phyloP scores from a whole-genome alignment of 2,888 invertebrate species.

The Himalopsyche tibetana region DNA sequence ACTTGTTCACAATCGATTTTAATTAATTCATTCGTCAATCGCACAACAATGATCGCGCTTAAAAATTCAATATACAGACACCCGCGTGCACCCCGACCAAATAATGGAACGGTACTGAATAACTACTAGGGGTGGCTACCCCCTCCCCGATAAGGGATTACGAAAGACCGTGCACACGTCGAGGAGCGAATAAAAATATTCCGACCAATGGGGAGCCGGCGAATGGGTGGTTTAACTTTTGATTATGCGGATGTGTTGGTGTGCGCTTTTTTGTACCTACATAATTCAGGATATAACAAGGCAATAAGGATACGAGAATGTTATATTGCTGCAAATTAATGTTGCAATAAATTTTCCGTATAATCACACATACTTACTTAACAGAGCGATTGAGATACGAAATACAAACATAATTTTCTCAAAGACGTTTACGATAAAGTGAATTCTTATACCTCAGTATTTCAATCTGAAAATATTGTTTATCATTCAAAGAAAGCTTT shows the following conservation, averaged over 20 bases:
- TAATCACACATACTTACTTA: no score
- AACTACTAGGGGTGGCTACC: constrained; percentile 35
- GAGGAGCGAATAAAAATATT: constrained; percentile 35
- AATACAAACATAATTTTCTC: no score
- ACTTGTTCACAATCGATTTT: not conserved
- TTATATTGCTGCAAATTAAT: constrained; percentile 16
- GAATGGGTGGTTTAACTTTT: constrained; percentile 39
- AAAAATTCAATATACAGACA: not conserved
- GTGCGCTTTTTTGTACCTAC: constrained; percentile 27
- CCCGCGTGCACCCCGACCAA: not conserved
- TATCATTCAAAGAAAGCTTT: no score
- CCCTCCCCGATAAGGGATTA: constrained; percentile 40
- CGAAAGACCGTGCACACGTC: constrained; percentile 32
- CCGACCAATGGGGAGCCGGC: constrained; percentile 37
- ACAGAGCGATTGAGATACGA: no score
- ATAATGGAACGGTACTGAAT: constrained; percentile 37
- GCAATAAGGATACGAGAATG: not conserved
- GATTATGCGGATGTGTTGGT: constrained; percentile 11
- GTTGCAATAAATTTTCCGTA: no score
- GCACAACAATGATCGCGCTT: not conserved
- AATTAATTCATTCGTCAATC: not conserved
- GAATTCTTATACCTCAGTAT: no score
- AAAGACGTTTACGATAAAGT: no score
- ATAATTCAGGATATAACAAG: constrained; percentile 14
- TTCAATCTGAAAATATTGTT: no score